Evolutionary conservation across 2,113 vertebrate genomes (phyloP), one percentile per base, ranked within the genome.

Genomic region (Mungos mungo): DNA sequence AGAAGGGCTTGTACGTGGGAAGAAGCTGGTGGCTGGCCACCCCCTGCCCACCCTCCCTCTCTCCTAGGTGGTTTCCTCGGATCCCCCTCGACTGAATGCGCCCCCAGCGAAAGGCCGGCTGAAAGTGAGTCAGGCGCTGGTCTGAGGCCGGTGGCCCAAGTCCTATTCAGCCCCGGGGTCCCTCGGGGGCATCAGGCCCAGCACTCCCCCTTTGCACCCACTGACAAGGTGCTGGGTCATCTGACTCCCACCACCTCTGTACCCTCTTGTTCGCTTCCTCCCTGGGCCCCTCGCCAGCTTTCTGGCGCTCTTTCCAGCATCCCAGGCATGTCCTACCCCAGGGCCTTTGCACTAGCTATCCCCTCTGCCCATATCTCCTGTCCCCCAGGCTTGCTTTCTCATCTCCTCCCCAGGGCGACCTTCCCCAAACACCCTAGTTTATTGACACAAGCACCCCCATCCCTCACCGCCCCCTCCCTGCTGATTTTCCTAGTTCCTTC

Each of bases 41-140:
- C 0, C 45, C 1, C 19, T n/a, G 65, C 23, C 33, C 77, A 60
- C 52, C 38, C 31, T 57, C 72, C 88, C 18, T 63, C 63, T 66
- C 68, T 66, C 47, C 41, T 38, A 97, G 97, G 90, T 50, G 68
- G 21, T 2, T 25, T 3, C 80, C 27, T 85, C 52, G 2, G 82
- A n/a, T 0, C 96, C 96, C 18, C 71, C 89, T 41, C 89, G 2
- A 31, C 72, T 25, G 25, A 77, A 89, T 74, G 92, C 69, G 33
- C 38, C 47, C 45, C 38, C 88, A 29, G 41, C 41, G 45, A 65
- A 74, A 80, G 27, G 27, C 68, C n/a, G 2, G 45, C 69, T 69
- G 33, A 25, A 63, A 5, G 65, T 74, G 97, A 95, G 97, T 97
- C 25, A 3, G 27, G 4, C 0, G 0, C n/a, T 41, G 7, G 12